These are phyloP conservation scores for Mormyrus lacerda DNA, from an alignment of 2,113 vertebrate species.

Conservation along the genomic window DNA sequence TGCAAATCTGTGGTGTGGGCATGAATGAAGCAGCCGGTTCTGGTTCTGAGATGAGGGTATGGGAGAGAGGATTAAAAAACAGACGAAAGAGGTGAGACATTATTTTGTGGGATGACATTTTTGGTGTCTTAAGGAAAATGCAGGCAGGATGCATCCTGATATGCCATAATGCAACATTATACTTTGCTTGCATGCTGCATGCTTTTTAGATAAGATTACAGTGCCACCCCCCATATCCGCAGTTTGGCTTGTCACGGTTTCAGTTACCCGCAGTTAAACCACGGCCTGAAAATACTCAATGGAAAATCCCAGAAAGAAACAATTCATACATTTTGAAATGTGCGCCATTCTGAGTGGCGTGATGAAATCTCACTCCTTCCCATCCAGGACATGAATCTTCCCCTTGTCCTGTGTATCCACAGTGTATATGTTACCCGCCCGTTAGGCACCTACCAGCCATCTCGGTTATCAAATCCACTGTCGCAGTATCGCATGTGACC, in stretches of 20 bases:
- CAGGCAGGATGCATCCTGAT: not conserved
- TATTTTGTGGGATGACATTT: not conserved
- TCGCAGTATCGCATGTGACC: not conserved
- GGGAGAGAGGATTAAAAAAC: not conserved
- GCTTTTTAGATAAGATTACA: not conserved
- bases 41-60: not conserved
- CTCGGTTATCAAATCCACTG: not conserved
- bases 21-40: not conserved
- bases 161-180: not conserved
- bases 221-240: not conserved
- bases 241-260: not conserved
- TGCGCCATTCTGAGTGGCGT: not conserved
- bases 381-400: not conserved
- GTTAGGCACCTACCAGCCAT: not conserved
- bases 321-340: not conserved
- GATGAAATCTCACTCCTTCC: not conserved
- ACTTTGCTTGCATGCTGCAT: conserved; percentile 18
- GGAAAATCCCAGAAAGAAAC: not conserved
- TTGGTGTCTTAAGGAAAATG: not conserved
- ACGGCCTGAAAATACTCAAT: not conserved
- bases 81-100: not conserved
- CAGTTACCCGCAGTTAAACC: not conserved
- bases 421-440: not conserved
- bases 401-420: not conserved
- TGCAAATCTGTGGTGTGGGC: not conserved